Conservation (phyloP, 2,888 invertebrate genomes). For the Polydrusus cervinus region DNA sequence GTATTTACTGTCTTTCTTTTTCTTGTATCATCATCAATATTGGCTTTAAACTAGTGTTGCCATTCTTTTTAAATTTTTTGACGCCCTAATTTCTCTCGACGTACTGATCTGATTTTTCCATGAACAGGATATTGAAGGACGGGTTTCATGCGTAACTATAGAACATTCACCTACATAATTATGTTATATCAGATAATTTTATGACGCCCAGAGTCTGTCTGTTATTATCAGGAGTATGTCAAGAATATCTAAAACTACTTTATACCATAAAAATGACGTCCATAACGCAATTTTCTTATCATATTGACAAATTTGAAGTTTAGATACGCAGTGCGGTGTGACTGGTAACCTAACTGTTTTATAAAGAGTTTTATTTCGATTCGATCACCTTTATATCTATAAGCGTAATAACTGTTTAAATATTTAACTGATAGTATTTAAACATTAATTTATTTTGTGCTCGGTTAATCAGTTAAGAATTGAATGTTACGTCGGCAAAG, state of each 20-base stretch:
- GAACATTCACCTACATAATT: not conserved
- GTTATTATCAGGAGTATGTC: constrained; percentile 12
- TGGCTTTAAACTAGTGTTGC: too few species aligned
- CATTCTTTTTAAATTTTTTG: too few species aligned
- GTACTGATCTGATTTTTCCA: too few species aligned
- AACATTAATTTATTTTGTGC: constrained; percentile 11
- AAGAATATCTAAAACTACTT: not conserved
- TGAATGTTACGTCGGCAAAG: constrained; percentile 1
- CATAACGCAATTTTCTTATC: constrained; percentile 25
- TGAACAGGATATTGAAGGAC: too few species aligned
- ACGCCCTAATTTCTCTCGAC: too few species aligned
- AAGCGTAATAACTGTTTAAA: constrained; percentile 1
- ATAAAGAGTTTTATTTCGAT: constrained; percentile 15
- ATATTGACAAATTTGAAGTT: constrained; percentile 3
- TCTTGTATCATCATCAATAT: too few species aligned
- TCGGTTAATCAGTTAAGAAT: constrained; percentile 7
- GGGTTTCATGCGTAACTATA: not conserved
- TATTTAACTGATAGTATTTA: constrained; percentile 24
- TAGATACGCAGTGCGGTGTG: not conserved
- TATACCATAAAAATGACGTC: not conserved
- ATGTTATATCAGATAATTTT: not conserved
- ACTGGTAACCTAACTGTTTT: constrained; percentile 1
- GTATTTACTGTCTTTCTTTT: too few species aligned
- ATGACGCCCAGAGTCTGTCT: not conserved
- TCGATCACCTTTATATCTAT: constrained; percentile 1